Evolutionary conservation across 2,113 vertebrate species (phyloP), one percentile per base, ranked within the genome.

Genomic region (Cromileptes altivelis): DNA sequence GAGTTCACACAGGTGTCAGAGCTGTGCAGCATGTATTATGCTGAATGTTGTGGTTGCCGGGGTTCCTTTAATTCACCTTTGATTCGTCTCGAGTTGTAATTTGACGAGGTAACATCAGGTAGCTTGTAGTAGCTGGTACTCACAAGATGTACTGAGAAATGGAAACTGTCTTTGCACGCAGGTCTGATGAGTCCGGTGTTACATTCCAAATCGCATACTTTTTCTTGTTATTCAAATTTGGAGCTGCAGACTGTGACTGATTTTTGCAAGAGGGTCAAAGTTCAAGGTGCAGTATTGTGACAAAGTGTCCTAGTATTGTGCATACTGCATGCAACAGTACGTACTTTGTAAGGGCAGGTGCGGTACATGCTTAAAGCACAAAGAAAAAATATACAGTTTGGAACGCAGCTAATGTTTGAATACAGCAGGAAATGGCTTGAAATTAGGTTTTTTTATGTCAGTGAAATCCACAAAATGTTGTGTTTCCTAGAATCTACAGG

Each of bases 1-100:
- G 17, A 69, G 89, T 74, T 70, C 68, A 50, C 64, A 69, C 85
- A 92, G 94, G 84, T 89, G 92, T 91, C 90, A 85, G 67, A 82
- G 57, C 61, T 88, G 80, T 83, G 64, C 80, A 61, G 23, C 17
- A 15, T 25, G 8, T 53, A 25, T 79, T 49, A 1, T 19, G 64
- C 47, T 71, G 64, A 70, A 17, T 78, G 27, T 37, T 53, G 30
- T 76, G 10, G 75, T 11, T 45, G 23, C 19, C 33, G 33, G 33
- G 33, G 6, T 69, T n/a, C 4, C 67, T 62, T 14, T 40, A 49
- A 40, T 45, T 70, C 19, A 67, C 21, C 40, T 73, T 73, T 14
- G 45, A 56, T 61, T 55, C 2, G 37, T 27, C 27, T 40, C 8
- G 1, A 45, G 57, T 53, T 64, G 50, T 14, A 70, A 70, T 56